Conservation (phyloP, 1,140 invertebrate genomes). For the Panonychus citri region DNA sequence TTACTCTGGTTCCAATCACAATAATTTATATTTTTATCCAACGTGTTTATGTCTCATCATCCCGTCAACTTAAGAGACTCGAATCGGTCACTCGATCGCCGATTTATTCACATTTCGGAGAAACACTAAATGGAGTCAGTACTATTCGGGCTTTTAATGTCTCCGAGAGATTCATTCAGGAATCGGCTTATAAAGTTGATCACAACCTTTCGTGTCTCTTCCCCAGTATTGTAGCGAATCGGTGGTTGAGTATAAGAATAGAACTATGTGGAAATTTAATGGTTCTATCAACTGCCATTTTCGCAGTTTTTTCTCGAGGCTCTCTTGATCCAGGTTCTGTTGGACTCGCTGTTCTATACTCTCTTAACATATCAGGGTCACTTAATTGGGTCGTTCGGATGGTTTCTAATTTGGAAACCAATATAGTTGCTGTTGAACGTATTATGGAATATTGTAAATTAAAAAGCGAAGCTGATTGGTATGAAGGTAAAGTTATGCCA, state of each 20-base stretch:
- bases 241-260: conserved; percentile 27
- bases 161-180: conserved; percentile 16
- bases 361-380: conserved; percentile 25
- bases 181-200: conserved; percentile 28
- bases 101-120: conserved; percentile 93
- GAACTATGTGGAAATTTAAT: conserved; percentile 30
- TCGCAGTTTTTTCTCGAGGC: neutral
- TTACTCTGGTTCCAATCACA: conserved; percentile 29
- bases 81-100: conserved; percentile 91
- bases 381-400: conserved; percentile 35
- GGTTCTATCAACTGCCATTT: conserved; percentile 25
- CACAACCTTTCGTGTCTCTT: conserved; percentile 28
- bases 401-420: conserved; percentile 35
- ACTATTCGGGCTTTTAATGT: conserved; percentile 28
- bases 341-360: conserved; percentile 32
- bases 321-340: conserved; percentile 54
- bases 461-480: conserved; percentile 22
- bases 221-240: conserved; percentile 21
- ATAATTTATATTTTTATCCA: conserved; percentile 32
- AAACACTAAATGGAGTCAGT: conserved; percentile 47
- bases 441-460: conserved; percentile 32
- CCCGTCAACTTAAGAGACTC: conserved; percentile 74
- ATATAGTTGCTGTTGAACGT: conserved; percentile 39
- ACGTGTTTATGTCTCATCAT: conserved; percentile 29
- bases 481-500: neutral